Evolutionary conservation across 2,888 invertebrate species (phyloP), one percentile per base, ranked within the genome.

Genomic region (Lordiphosa andalusiaca): DNA sequence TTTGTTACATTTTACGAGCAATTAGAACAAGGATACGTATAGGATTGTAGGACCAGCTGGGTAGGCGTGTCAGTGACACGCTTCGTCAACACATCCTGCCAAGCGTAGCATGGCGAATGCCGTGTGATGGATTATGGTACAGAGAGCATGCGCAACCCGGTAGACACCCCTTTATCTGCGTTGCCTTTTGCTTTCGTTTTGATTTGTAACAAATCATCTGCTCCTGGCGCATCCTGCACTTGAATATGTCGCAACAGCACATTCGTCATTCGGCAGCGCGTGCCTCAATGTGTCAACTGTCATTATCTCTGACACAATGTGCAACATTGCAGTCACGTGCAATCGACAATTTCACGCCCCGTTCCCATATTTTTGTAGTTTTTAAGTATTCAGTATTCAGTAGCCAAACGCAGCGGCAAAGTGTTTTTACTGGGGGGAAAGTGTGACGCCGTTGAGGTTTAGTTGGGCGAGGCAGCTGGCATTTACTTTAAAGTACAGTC

Each of bases 241-340:
- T 78, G 84, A 85, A 77, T 69, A 50, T 85, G 85, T 83, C 83
- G 73, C 61, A 80, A 81, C 84, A 83, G 77, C 75, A 78, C 75
- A 85, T 83, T 77, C 82, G 78, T 85, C 82, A 83, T 58, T 70
- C 65, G 66, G 44, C 40, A 36, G 33, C 81, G 81, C 77, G 65
- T 60, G 73, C 58, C 68, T 62, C 59, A 53, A 80, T 76, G 57
- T 81, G 73, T 77, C 77, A 77, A 73, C 76, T 35, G 77, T 84
- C 77, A 84, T 77, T 77, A 70, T 58, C 66, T 68, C 46, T 48
- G 41, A 37, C 37, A 40, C 36, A 25, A 25, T 25, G 25, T 25
- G 25, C 51, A 48, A 62, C 21, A 42, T 42, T 46, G 46, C 30
- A 33, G 46, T 46, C 46, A 46, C 46, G 46, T 46, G 46, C 46